Conservation (phyloP, 2,888 invertebrate species). For the Apocheima hispidaria region DNA sequence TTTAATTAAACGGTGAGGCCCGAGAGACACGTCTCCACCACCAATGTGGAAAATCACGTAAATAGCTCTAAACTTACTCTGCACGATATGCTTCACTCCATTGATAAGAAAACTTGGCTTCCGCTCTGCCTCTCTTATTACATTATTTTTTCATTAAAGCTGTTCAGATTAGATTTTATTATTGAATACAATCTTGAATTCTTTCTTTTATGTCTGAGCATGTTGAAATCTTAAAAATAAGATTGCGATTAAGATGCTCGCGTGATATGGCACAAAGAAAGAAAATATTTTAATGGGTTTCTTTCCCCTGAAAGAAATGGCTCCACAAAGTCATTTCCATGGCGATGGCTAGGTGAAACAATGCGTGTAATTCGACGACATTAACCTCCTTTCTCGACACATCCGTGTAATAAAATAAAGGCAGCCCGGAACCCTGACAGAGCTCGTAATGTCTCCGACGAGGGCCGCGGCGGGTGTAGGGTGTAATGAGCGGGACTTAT, state of each 20-base stretch:
- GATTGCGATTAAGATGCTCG: constrained; percentile 15
- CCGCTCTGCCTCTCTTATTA: constrained; percentile 29
- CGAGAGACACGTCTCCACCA: constrained; percentile 82
- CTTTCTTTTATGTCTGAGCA: constrained; percentile 1
- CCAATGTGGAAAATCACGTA: constrained; percentile 82
- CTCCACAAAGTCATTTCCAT: constrained; percentile 63
- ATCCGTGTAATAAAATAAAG: constrained; percentile 79
- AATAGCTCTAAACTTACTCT: constrained; percentile 77
- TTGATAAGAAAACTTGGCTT: constrained; percentile 57
- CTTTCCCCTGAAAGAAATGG: constrained; percentile 40
- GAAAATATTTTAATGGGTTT: constrained; percentile 37
- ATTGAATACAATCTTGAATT: constrained; percentile 13
- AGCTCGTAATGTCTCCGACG: constrained; percentile 69
- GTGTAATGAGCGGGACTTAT: constrained; percentile 82
- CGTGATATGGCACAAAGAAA: constrained; percentile 26
- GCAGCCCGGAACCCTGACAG: constrained; percentile 69
- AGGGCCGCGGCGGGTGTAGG: constrained; percentile 68
- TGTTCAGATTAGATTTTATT: constrained; percentile 20
- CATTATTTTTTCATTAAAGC: constrained; percentile 33
- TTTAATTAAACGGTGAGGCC: constrained; percentile 86
- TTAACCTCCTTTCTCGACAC: constrained; percentile 80
- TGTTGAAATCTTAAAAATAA: constrained; percentile 20
- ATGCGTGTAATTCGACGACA: constrained; percentile 77
- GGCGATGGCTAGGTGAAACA: constrained; percentile 75
- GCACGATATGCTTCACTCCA: constrained; percentile 58